Percentiles rank a stretch among this genome's conserved stretches.
phyloP scores from a whole-genome alignment of 2,113 vertebrate genomes.

The Bufo gargarizans region DNA sequence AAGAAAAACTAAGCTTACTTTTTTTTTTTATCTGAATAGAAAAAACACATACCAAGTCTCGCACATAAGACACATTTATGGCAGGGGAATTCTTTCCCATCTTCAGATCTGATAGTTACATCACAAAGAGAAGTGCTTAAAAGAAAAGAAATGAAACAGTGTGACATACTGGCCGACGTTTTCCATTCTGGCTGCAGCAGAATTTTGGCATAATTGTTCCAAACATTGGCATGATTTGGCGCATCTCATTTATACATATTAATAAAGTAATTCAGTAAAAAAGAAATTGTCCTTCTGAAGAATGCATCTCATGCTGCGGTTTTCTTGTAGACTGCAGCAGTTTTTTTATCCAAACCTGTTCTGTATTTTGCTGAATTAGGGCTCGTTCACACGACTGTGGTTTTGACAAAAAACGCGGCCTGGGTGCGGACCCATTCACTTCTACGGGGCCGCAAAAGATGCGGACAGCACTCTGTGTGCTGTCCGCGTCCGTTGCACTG shows the following conservation, averaged over 20 bases:
- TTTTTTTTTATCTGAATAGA: slow-evolving; percentile 13
- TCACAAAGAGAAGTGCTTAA: slow-evolving; percentile 87
- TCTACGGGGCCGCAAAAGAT: no score
- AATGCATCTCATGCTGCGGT: not conserved
- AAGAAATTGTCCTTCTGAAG: not conserved
- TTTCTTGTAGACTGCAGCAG: not conserved
- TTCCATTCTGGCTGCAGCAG: no score
- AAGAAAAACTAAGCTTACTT: not conserved
- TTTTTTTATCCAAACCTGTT: not conserved
- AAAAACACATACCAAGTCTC: slow-evolving; percentile 83
- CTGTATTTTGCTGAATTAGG: no score
- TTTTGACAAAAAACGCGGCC: no score
- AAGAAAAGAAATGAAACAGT: slow-evolving; percentile 59
- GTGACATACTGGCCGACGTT: not conserved
- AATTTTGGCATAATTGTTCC: no score
- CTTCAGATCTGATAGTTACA: slow-evolving; percentile 90
- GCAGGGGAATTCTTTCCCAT: slow-evolving; percentile 92
- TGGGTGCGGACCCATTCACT: no score
- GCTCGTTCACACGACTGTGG: no score
- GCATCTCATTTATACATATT: no score
- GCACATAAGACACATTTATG: slow-evolving; percentile 97
- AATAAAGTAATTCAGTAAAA: no score
- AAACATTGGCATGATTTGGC: no score
- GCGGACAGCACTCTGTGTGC: no score
- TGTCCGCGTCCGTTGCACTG: no score